These are phyloP conservation scores for Anoplopoma fimbria DNA, from an alignment of 2,113 vertebrate genomes.

Conservation along the genomic window DNA sequence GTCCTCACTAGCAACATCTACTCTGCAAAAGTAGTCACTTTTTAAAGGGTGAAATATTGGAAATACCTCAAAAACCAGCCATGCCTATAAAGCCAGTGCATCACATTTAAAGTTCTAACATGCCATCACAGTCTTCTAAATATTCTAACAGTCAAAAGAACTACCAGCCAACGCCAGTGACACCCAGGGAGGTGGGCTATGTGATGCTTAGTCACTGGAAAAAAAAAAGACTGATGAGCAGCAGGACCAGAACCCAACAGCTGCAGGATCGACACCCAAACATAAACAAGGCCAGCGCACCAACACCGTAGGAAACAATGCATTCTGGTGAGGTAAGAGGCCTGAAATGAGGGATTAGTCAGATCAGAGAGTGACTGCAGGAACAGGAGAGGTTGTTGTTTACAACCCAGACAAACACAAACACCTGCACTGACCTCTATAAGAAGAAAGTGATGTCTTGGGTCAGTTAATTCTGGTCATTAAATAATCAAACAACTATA, in stretches of 20 bases:
- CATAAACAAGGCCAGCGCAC: constrained; percentile 43
- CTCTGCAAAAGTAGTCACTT: background rate
- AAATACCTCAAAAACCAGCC: background rate
- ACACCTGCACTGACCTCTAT: constrained; percentile 20
- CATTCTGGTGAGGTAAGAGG: constrained; percentile 54
- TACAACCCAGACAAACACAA: background rate
- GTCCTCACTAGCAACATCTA: constrained; percentile 49
- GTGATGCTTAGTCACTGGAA: constrained; percentile 73
- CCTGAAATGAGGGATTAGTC: constrained; percentile 37
- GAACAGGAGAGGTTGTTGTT: constrained; percentile 1
- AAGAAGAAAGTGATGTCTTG: constrained; percentile 4
- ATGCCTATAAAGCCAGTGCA: background rate
- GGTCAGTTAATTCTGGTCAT: background rate
- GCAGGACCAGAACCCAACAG: constrained; percentile 50
- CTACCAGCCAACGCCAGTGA: constrained; percentile 3
- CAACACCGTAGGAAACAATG: constrained; percentile 54
- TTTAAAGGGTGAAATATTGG: background rate
- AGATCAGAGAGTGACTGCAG: background rate
- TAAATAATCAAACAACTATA: background rate
- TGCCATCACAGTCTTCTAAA: background rate
- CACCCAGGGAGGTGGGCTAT: background rate
- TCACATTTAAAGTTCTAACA: background rate
- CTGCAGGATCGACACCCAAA: constrained; percentile 61
- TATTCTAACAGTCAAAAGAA: constrained; percentile 11
- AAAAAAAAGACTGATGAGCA: constrained; percentile 58